phyloP scores from a whole-genome alignment of 2,113 vertebrate genomes.

The Ondatra zibethicus region DNA sequence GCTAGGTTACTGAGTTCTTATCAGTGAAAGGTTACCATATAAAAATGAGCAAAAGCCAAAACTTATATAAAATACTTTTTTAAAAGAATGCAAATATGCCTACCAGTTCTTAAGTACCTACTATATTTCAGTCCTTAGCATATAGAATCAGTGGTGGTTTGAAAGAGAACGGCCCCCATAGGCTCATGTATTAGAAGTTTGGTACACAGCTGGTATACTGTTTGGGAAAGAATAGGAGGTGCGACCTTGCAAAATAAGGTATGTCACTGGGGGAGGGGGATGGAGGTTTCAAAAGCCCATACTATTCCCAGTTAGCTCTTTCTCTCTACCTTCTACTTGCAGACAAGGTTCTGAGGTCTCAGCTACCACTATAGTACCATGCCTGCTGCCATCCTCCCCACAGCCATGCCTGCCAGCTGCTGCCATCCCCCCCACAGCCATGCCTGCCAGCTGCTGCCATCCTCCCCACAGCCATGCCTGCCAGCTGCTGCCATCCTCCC shows the following conservation, averaged over 20 bases:
- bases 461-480: no score
- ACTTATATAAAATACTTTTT: neutral
- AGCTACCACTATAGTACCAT: neutral
- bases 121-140: neutral
- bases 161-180: neutral
- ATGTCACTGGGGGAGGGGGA: neutral
- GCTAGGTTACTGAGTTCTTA: neutral
- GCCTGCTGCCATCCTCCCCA: neutral
- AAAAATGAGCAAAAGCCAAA: neutral
- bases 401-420: neutral
- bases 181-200: neutral
- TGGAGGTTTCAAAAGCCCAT: neutral
- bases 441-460: neutral
- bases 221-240: neutral
- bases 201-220: neutral
- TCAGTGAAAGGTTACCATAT: neutral
- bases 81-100: neutral
- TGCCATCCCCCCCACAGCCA: neutral
- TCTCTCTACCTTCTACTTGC: neutral
- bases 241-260: neutral
- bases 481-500: neutral
- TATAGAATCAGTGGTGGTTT: neutral
- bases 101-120: slow-evolving; percentile 5
- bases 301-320: neutral
- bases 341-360: neutral